These are phyloP conservation scores for Tokudaia tokunoshimensis DNA, from an alignment of 2,797 vertebrate genomes.

Conservation along the genomic window DNA sequence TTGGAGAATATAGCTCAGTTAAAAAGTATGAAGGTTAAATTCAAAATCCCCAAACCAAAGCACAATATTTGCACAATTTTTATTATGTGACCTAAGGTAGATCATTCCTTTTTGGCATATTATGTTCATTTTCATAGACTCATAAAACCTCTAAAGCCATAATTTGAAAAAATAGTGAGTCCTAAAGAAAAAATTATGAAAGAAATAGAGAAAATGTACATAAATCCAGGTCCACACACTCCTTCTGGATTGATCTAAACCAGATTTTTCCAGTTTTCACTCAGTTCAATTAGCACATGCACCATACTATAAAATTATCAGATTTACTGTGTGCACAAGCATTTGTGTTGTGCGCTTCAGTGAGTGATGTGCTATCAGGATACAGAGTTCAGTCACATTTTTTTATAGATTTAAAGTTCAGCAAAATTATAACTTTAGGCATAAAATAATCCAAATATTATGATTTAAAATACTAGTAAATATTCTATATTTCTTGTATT, in stretches of 20 bases:
- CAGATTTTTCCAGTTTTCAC: background rate
- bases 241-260: background rate
- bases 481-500: background rate
- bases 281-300: background rate
- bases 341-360: background rate
- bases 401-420: background rate
- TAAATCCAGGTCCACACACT: background rate
- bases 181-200: background rate
- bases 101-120: conserved; percentile 13
- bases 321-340: background rate
- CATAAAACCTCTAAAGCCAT: background rate
- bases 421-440: background rate
- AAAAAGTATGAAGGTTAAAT: background rate
- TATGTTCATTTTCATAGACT: background rate
- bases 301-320: background rate
- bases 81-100: background rate
- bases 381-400: background rate
- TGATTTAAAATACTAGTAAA: background rate
- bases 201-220: background rate
- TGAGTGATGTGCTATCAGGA: background rate
- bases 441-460: background rate
- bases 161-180: background rate
- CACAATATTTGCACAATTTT: background rate
- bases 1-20: background rate
- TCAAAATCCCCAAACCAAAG: background rate